These are phyloP conservation scores for Etheostoma spectabile DNA, from an alignment of 2,113 vertebrate species.

Conservation along the genomic window DNA sequence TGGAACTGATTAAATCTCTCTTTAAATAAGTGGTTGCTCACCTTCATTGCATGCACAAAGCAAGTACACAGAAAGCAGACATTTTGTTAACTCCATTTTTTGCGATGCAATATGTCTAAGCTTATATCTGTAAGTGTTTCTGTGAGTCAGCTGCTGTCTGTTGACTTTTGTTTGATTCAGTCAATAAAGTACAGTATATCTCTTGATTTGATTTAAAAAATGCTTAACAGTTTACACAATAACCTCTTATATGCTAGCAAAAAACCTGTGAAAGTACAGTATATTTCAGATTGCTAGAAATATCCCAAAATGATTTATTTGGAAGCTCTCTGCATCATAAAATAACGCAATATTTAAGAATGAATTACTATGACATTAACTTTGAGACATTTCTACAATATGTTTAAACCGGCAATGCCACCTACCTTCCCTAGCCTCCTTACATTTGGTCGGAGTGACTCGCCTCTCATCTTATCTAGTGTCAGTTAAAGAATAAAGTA, in stretches of 20 bases:
- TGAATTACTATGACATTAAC: no score
- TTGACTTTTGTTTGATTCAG: background rate
- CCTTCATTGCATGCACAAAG: slow-evolving; percentile 17
- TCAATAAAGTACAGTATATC: background rate
- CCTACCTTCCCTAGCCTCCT: background rate
- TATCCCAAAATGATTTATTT: background rate
- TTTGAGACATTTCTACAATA: background rate
- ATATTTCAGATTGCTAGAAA: background rate
- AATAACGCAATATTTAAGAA: background rate
- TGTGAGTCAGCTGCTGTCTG: background rate
- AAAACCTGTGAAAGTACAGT: background rate
- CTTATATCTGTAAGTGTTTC: background rate
- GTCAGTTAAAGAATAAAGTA: background rate
- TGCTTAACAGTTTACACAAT: background rate
- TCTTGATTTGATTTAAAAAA: background rate
- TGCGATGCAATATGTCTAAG: background rate
- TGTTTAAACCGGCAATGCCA: background rate
- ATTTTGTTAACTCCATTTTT: background rate
- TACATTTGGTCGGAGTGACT: background rate
- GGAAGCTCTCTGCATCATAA: background rate
- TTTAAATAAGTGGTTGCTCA: background rate
- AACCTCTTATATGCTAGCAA: background rate
- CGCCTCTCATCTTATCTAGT: background rate
- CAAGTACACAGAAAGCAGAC: background rate
- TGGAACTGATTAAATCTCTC: slow-evolving; percentile 55